These are phyloP conservation scores for Actinia equina DNA, from an alignment of 64 coral and sea anemone species.

Conservation along the genomic window DNA sequence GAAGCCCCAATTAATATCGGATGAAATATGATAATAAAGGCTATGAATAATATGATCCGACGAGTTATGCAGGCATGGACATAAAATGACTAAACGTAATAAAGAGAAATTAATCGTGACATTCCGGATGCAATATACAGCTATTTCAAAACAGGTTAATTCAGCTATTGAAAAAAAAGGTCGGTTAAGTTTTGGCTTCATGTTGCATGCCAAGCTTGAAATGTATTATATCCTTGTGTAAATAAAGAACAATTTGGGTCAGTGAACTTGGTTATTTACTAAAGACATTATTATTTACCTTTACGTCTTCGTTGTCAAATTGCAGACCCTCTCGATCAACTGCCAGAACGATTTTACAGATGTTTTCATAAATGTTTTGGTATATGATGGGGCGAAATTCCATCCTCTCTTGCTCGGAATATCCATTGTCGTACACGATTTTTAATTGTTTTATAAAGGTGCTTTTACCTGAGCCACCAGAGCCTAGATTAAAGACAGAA, in stretches of 20 bases:
- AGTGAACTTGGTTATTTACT: neutral
- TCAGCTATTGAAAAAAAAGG: too few relatives aligned
- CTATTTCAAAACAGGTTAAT: too few relatives aligned
- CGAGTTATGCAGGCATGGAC: neutral
- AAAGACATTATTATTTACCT: slow-evolving; percentile 26
- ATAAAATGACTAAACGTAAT: too few relatives aligned
- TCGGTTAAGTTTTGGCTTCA: too few relatives aligned
- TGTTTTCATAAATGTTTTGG: slow-evolving; percentile 40
- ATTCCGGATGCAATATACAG: neutral
- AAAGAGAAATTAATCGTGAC: too few relatives aligned
- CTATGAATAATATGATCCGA: too few relatives aligned
- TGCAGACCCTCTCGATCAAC: slow-evolving; percentile 58
- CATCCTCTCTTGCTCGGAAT: slow-evolving; percentile 47
- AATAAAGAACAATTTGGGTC: too few relatives aligned
- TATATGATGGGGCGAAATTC: slow-evolving; percentile 67
- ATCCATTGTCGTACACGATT: slow-evolving; percentile 76
- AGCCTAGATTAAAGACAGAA: slow-evolving; percentile 32
- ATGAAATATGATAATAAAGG: too few relatives aligned
- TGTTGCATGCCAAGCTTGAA: too few relatives aligned
- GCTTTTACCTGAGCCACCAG: slow-evolving; percentile 81
- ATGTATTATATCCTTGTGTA: too few relatives aligned
- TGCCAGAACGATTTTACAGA: slow-evolving; percentile 44
- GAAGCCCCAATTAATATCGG: too few relatives aligned
- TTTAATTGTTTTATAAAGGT: slow-evolving; percentile 84
- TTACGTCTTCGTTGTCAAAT: slow-evolving; percentile 51